These are phyloP conservation scores for Lutraria lutraria DNA, from an alignment of 2,888 invertebrate species.

Conservation along the genomic window DNA sequence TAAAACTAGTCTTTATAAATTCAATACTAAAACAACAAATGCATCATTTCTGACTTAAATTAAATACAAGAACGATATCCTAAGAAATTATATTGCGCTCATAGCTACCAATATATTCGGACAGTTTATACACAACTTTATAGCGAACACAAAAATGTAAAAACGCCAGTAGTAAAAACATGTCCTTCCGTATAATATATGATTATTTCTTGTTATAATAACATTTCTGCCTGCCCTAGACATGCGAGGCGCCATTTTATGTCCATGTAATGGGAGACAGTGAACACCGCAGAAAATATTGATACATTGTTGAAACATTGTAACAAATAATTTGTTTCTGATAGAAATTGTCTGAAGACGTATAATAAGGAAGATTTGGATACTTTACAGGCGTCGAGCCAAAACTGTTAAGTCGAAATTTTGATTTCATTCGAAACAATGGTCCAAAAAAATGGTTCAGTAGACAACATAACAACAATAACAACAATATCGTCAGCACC, in stretches of 20 bases:
- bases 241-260: constrained; percentile 23
- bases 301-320: constrained; percentile 15
- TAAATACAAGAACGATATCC: too few relatives aligned
- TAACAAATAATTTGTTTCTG: constrained; percentile 26
- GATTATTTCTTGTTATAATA: constrained; percentile 7
- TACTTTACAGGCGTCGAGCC: neutral
- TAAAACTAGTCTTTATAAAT: too few relatives aligned
- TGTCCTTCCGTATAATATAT: neutral
- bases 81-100: too few relatives aligned
- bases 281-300: constrained; percentile 16
- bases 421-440: neutral
- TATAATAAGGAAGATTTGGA: neutral
- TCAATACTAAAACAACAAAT: too few relatives aligned
- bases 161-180: neutral
- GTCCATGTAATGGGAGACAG: neutral
- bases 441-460: neutral
- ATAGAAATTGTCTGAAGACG: constrained; percentile 20
- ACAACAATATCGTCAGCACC: too few relatives aligned
- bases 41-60: too few relatives aligned
- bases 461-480: neutral
- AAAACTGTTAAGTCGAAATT: neutral
- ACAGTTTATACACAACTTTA: too few relatives aligned
- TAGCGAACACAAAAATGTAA: too few relatives aligned
- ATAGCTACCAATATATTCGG: too few relatives aligned
- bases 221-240: neutral